Base-by-base conservation (phyloP, 1,140 invertebrate species). In the Wasmannia auropunctata region DNA sequence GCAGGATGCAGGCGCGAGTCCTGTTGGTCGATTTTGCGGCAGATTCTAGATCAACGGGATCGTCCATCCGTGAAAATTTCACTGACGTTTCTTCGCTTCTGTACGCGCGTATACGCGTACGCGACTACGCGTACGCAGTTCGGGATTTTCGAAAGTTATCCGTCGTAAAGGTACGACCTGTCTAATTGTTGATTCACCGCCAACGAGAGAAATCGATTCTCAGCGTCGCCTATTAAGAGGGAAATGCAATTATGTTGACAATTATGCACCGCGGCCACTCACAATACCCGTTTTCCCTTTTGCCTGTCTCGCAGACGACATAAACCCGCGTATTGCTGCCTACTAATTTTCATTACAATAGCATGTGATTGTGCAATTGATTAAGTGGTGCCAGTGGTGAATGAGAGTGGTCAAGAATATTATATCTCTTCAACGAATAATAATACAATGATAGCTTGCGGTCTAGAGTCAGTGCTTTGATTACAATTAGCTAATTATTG, bases 31-130 rank as follows among this genome's bases (percentile, higher is more conserved):
- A 67, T 67, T 76, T 63, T 67, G 65, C 40, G 43, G 49, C 62
- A 14, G n/a, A 70, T 88, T 74, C 85, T 88, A 75, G 87, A 88
- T 84, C 72, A 65, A 8, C 40, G 22, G 0, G 2, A 37, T 28
- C 86, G 83, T 51, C 77, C 89, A 90, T 90, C 83, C 89, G 56
- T 91, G 81, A 88, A 90, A 88, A 90, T 91, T 91, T 91, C 89
- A 90, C 89, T 75, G 49, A 67, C 60, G 22, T 49, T 22, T 19
- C 58, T 28, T 54, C 31, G 22, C 62, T 28, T 37, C 37, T 25
- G 25, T 7, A 25, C 37, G 37, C 37, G 37, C 8, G 3, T 65
- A 14, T 58, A 37, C 54, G 37, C 34, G 54, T 19, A 22, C 6
- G n/a, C 40, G 28, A 4, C 14, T 28, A 11, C 22, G 34, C 60